These are phyloP conservation scores for Agonum fuliginosum DNA, from an alignment of 2,888 invertebrate genomes.

Conservation along the genomic window DNA sequence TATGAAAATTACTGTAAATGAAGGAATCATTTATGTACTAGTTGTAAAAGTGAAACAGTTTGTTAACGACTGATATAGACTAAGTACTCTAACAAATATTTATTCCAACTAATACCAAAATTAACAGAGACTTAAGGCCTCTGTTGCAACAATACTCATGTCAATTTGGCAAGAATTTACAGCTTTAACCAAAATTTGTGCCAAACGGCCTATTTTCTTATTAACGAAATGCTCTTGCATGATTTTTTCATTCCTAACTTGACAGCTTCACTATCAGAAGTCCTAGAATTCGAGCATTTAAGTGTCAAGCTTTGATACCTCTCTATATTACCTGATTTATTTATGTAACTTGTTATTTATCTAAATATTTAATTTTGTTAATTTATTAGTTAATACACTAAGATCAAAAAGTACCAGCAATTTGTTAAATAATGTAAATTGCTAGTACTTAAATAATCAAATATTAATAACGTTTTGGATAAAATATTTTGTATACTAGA, in stretches of 20 bases:
- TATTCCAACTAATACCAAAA: background rate
- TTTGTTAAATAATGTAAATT: too few species aligned
- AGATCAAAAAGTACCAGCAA: background rate
- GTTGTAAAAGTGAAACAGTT: background rate
- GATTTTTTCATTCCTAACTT: background rate
- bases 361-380: constrained; percentile 21
- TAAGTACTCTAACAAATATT: background rate
- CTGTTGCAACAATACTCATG: too few species aligned
- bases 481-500: background rate
- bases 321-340: constrained; percentile 10
- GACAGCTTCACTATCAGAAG: too few species aligned
- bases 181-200: background rate
- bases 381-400: too few species aligned
- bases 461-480: background rate
- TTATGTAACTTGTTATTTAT: constrained; percentile 12
- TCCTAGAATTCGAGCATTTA: too few species aligned
- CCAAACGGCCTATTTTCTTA: background rate
- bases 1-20: background rate
- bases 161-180: too few species aligned
- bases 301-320: background rate
- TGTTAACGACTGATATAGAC: constrained; percentile 1
- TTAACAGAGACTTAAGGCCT: background rate
- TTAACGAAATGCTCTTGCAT: background rate
- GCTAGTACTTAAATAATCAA: too few species aligned
- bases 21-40: background rate